phyloP scores from a whole-genome alignment of 2,797 vertebrate species.

The Acrocephalus scirpaceus region DNA sequence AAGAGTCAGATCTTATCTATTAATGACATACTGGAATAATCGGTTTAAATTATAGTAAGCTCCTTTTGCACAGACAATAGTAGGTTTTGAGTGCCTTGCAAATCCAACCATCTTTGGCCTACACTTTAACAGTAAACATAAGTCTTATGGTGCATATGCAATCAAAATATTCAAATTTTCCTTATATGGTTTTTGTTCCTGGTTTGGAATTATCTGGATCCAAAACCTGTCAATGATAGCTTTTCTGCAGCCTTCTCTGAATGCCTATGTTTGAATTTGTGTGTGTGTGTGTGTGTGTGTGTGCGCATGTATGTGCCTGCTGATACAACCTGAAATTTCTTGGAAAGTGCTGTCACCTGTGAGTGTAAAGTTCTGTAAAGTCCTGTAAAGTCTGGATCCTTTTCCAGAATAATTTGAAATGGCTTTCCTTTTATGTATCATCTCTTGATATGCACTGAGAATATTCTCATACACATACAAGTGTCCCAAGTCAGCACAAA shows the following conservation, averaged over 20 bases:
- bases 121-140: background rate
- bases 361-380: background rate
- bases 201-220: background rate
- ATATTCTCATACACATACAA: background rate
- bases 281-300: background rate
- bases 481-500: background rate
- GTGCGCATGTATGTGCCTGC: fast-evolving
- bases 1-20: background rate
- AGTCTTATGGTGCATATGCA: background rate
- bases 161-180: background rate
- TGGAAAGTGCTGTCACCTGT: background rate
- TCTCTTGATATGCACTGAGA: background rate
- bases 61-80: background rate
- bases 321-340: background rate
- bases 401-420: background rate
- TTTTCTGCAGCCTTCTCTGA: background rate
- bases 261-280: background rate
- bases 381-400: background rate
- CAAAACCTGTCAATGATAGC: background rate
- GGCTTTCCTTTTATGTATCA: background rate
- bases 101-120: background rate
- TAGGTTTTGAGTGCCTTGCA: background rate
- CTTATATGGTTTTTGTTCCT: background rate
- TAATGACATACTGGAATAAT: background rate
- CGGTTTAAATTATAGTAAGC: background rate